Evolutionary conservation across 2,888 invertebrate genomes (phyloP), one percentile per base, ranked within the genome.

Genomic region (Drosophila cognata): DNA sequence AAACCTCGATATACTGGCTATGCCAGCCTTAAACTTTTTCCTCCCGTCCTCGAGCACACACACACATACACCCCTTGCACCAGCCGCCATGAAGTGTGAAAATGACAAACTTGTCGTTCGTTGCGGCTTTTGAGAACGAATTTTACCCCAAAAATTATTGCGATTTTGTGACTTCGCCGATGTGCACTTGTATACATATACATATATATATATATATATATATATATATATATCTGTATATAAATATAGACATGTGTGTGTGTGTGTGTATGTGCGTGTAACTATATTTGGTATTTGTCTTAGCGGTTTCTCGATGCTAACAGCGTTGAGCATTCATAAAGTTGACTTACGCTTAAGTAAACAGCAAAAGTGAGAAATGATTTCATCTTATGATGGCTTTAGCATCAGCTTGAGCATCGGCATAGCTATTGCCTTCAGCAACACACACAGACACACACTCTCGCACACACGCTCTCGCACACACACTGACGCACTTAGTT

Each of bases 281-380:
- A 56, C 55, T 68, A 48, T 35, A 48, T 61, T 53, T 72, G 55
- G 66, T 78, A 69, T 84, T 82, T 84, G 87, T 67, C 75, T 84
- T 82, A 74, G 80, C 78, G 66, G 64, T 79, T 73, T 68, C 57
- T 63, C 58, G 28, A 51, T 70, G 69, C 67, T 71, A 61, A 59
- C 63, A 38, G 62, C 68, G 59, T 57, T 36, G 55, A 36, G 55
- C 81, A 81, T 87, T 85, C 82, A 83, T 82, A 87, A 84, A 87
- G 77, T 88, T 82, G 85, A 77, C 79, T 81, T 77, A 85, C 85
- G 85, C 88, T 85, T 75, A 85, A 85, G 85, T 88, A 88, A 88
- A 88, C 85, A 79, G 81, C 71, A 85, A 85, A 85, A 85, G 85
- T 85, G 88, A 77, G 83, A 85, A 85, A 88, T 83, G 84, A 85